Evolutionary conservation across 2,797 vertebrate species (phyloP), one percentile per base, ranked within the genome.

Genomic region (Anguilla marmorata): DNA sequence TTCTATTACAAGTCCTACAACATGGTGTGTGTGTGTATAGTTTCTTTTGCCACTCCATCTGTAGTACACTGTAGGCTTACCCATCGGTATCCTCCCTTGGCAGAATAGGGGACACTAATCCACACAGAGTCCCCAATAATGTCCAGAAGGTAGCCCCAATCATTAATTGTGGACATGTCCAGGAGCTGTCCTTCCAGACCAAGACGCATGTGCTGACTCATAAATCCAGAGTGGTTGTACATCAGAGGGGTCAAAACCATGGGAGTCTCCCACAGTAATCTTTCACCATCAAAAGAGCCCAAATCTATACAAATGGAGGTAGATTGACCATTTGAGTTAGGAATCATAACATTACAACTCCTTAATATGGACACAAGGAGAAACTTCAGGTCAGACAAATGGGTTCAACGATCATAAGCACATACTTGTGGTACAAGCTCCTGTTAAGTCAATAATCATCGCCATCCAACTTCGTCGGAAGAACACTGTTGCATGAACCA

Each of bases 401-500:
- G 72, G 30, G 3, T 76, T 76, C 3, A 76, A 30, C 72, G 11
- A 33, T 76, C 41, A 74, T 0, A 76, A 74, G 33, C 88, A 91
- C 95, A 93, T 89, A 96, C 96, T 52, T 85, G 92, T 87, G 1
- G 96, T 95, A 80, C 96, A 97, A 21, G 96, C 94, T 63, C 94
- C 93, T 0, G 96, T 93, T 0, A 96, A 92, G 87, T 97, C 96
- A 0, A 97, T 93, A 88, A 96, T 91, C 83, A 97, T 76, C 56
- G 97, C 92, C 41, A 95, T 85, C 96, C 95, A 97, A 88, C 93
- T 93, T 91, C 95, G 95, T 86, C 93, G 96, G 87, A 96, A 96
- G 93, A 96, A 95, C 58, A 96, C 76, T 0, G 91, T 94, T 1
- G 94, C 93, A 30, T 92, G 91, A 69, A 96, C 87, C 52, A 92